Conservation (phyloP, 2,888 invertebrate genomes). For the Eristalis intricaria region DNA sequence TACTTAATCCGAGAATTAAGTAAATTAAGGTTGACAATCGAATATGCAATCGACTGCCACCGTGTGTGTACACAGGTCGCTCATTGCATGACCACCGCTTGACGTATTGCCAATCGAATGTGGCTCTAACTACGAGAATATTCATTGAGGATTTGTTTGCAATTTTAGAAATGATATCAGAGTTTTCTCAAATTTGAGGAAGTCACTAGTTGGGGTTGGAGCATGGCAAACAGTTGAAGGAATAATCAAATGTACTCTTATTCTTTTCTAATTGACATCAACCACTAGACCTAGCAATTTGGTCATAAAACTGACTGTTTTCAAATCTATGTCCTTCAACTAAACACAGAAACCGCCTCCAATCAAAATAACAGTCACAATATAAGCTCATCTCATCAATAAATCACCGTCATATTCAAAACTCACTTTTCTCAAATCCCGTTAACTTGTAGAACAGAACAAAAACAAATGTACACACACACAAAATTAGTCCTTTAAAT, state of each 20-base stretch:
- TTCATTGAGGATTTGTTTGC: neutral
- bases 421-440: neutral
- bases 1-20: conserved; percentile 1
- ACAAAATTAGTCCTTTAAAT: neutral
- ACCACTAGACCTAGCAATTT: too few relatives aligned
- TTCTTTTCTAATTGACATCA: too few relatives aligned
- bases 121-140: neutral
- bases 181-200: neutral
- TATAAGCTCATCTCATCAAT: neutral
- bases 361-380: neutral
- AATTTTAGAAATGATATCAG: neutral
- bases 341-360: too few relatives aligned
- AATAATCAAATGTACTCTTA: neutral
- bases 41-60: neutral
- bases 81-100: neutral
- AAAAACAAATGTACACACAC: neutral
- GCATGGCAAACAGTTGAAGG: neutral
- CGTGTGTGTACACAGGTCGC: neutral
- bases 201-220: neutral
- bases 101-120: neutral
- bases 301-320: too few relatives aligned
- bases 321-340: too few relatives aligned
- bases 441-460: neutral
- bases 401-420: neutral
- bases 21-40: neutral